Evolutionary conservation across 2,888 invertebrate species (phyloP).

Genomic region (Amphipyra berbera): DNA sequence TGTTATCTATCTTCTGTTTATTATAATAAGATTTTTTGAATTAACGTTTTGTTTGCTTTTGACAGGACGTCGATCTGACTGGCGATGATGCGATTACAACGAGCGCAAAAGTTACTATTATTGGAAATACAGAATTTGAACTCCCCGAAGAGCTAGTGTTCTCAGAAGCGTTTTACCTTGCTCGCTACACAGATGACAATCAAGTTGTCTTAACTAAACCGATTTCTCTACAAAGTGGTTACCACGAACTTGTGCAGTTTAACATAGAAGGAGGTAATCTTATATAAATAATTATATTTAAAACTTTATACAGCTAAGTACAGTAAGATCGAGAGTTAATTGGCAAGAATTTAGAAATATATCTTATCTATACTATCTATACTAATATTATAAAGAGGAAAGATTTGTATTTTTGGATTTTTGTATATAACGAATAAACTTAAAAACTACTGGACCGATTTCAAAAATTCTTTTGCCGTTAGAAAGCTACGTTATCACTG

Average conservation of each 20-base stretch:
- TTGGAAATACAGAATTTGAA: slow-evolving; percentile 74
- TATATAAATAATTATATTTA: not conserved
- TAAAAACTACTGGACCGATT: too few species aligned
- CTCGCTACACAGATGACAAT: slow-evolving; percentile 74
- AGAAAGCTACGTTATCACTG: too few species aligned
- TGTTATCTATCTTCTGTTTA: not conserved
- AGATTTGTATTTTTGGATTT: too few species aligned
- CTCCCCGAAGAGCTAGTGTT: slow-evolving; percentile 85
- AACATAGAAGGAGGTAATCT: slow-evolving; percentile 75
- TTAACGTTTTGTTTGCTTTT: slow-evolving; percentile 14
- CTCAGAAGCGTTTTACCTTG: slow-evolving; percentile 79
- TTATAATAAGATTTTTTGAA: not conserved
- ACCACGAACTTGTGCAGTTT: slow-evolving; percentile 74
- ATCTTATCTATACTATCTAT: too few species aligned
- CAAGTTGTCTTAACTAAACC: slow-evolving; percentile 65
- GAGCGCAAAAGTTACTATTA: slow-evolving; percentile 73
- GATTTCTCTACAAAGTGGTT: slow-evolving; percentile 76
- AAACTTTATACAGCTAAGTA: not conserved
- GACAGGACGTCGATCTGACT: slow-evolving; percentile 80
- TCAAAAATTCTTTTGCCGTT: too few species aligned
- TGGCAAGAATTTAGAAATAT: too few species aligned
- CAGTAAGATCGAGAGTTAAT: too few species aligned
- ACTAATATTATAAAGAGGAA: too few species aligned
- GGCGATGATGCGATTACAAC: slow-evolving; percentile 67
- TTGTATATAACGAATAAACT: too few species aligned